Conservation (phyloP, 2,113 vertebrate species). For the Lophius piscatorius region DNA sequence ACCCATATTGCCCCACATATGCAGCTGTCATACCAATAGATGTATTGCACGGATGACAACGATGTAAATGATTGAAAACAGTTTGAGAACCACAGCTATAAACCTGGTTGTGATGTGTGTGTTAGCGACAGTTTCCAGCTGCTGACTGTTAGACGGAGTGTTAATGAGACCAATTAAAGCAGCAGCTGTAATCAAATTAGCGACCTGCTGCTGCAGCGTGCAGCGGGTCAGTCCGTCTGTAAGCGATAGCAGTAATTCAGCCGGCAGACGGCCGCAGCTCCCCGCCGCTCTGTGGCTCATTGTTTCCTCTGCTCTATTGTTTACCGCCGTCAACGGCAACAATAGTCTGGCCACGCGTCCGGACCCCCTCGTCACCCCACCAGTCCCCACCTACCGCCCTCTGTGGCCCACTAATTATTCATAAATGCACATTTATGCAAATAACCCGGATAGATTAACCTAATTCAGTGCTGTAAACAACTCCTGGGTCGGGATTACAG, state of each 20-base stretch:
- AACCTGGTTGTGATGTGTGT: too few species aligned
- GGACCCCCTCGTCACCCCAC: slow-evolving; percentile 6
- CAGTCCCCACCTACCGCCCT: slow-evolving; percentile 12
- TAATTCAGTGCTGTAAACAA: slow-evolving; percentile 80
- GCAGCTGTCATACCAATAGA: too few species aligned
- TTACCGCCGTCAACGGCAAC: slow-evolving; percentile 65
- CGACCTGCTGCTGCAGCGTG: slow-evolving; percentile 7
- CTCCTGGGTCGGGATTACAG: slow-evolving; percentile 76
- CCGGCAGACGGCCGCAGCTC: slow-evolving; percentile 36
- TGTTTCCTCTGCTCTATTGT: slow-evolving; percentile 74
- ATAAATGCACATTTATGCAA: slow-evolving; percentile 84
- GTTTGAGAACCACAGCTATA: too few species aligned
- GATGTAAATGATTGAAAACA: too few species aligned
- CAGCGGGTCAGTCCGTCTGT: slow-evolving; percentile 30
- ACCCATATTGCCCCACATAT: too few species aligned
- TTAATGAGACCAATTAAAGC: slow-evolving; percentile 54
- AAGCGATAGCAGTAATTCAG: slow-evolving; percentile 73
- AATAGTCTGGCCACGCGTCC: slow-evolving; percentile 73
- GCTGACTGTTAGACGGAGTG: background rate
- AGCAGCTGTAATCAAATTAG: slow-evolving; percentile 29
- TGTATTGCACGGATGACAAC: too few species aligned
- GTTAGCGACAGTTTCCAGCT: slow-evolving; percentile 3
- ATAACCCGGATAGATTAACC: slow-evolving; percentile 80
- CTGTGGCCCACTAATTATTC: slow-evolving; percentile 79
- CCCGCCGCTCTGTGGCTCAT: slow-evolving; percentile 55